phyloP scores from a whole-genome alignment of 2,888 invertebrate species.

The Papilio demoleus region DNA sequence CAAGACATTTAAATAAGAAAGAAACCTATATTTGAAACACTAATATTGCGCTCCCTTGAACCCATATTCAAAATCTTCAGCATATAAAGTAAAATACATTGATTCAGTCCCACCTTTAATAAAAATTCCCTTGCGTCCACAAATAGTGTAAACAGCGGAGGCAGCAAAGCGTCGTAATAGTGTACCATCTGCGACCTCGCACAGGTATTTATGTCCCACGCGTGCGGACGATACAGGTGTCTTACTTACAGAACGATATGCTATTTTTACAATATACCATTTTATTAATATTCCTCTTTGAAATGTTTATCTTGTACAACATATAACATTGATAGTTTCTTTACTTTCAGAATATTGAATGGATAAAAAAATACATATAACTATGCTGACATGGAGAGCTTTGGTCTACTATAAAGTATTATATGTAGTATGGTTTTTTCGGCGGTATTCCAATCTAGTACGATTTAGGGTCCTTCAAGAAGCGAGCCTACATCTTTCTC shows the following conservation, averaged over 20 bases:
- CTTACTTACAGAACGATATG: conserved; percentile 20
- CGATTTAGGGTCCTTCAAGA: too few relatives aligned
- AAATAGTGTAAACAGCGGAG: conserved; percentile 31
- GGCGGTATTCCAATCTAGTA: too few relatives aligned
- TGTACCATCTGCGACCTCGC: conserved; percentile 30
- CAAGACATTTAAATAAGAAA: too few relatives aligned
- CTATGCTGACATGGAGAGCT: too few relatives aligned
- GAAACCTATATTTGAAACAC: too few relatives aligned
- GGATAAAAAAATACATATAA: not conserved
- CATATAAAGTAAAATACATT: not conserved
- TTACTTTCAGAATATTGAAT: not conserved
- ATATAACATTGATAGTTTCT: not conserved
- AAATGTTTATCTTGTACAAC: not conserved
- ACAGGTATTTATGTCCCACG: conserved; percentile 32
- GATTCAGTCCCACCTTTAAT: conserved; percentile 14
- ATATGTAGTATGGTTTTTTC: too few relatives aligned
- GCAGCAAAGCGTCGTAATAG: conserved; percentile 26
- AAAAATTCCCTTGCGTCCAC: conserved; percentile 20
- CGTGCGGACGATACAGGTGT: conserved; percentile 28
- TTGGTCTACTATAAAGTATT: too few relatives aligned
- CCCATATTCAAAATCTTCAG: too few relatives aligned
- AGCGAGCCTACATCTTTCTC: too few relatives aligned
- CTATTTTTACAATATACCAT: conserved; percentile 15
- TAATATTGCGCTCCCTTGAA: too few relatives aligned
- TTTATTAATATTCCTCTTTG: not conserved